Conservation (phyloP, 2,797 vertebrate species). For the Enteromius unitaeniatus region DNA sequence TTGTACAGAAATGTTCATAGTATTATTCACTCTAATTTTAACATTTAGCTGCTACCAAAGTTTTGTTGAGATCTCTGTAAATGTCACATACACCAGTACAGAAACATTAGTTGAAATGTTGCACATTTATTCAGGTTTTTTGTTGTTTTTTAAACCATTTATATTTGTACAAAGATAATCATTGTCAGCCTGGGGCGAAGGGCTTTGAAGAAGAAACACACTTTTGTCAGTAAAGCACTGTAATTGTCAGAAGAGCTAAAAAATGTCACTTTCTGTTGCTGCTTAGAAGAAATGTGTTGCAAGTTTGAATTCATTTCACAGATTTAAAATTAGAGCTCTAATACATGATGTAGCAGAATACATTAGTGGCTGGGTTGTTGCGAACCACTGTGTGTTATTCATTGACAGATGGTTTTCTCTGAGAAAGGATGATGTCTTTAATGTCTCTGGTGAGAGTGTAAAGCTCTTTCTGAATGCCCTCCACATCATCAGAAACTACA, state of each 20-base stretch:
- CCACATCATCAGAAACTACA: constrained; percentile 69
- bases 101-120: not conserved
- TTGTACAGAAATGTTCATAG: not conserved
- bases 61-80: not conserved
- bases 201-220: not conserved
- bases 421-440: constrained; percentile 88
- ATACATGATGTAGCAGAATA: not conserved
- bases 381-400: constrained; percentile 81
- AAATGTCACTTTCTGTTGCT: not conserved
- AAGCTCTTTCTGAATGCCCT: constrained; percentile 80
- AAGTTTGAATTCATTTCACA: not conserved
- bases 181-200: too few relatives aligned
- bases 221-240: not conserved
- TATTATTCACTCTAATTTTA: not conserved
- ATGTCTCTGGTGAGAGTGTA: constrained; percentile 80
- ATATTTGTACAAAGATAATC: not conserved
- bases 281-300: not conserved
- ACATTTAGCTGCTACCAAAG: not conserved
- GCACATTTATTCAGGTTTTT: not conserved
- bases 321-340: not conserved
- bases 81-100: not conserved
- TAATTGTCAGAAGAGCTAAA: not conserved
- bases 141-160: not conserved
- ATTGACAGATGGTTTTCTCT: constrained; percentile 81
- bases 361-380: not conserved